Evolutionary conservation across 2,888 invertebrate genomes (phyloP).

Genomic region (Aproaerema taeniolella): DNA sequence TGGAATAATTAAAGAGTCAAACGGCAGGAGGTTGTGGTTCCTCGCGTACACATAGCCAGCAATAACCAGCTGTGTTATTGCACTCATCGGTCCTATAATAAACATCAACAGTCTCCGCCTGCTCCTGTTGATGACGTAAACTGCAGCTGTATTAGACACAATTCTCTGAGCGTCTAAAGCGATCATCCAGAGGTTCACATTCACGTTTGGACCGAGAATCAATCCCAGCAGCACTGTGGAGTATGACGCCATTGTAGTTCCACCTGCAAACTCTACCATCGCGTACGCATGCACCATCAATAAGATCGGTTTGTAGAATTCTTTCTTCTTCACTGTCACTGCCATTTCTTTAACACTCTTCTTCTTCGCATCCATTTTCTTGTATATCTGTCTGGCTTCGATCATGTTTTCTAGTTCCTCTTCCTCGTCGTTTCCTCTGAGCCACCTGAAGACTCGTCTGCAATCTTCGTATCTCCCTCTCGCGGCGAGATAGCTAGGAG

Average conservation of each 20-base stretch:
- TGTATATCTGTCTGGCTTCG: conserved; percentile 31
- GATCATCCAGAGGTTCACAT: conserved; percentile 80
- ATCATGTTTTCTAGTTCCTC: conserved; percentile 60
- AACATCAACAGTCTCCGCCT: conserved; percentile 78
- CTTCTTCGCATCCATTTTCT: conserved; percentile 20
- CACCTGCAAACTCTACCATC: conserved; percentile 81
- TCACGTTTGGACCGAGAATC: conserved; percentile 73
- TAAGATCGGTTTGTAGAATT: conserved; percentile 75
- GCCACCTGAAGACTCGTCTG: conserved; percentile 70
- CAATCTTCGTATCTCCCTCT: conserved; percentile 73
- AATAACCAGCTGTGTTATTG: conserved; percentile 70
- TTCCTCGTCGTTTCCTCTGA: conserved; percentile 68
- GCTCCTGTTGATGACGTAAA: conserved; percentile 75
- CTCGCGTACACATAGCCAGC: conserved; percentile 55
- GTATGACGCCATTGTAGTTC: conserved; percentile 81
- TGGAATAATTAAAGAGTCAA: conserved; percentile 56
- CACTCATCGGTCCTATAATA: conserved; percentile 75
- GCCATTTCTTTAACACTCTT: conserved; percentile 20
- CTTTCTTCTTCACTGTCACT: conserved; percentile 42
- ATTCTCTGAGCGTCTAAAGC: conserved; percentile 79
- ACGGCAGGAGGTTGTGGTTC: conserved; percentile 18
- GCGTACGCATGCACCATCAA: conserved; percentile 79
- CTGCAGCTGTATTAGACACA: conserved; percentile 75
- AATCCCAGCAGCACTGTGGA: conserved; percentile 78
- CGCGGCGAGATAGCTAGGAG: conserved; percentile 80